Percentiles rank a stretch among this genome's conserved stretches.
These are phyloP conservation scores for Andrena haemorrhoa DNA, from an alignment of 2,888 invertebrate genomes.

Conservation along the genomic window DNA sequence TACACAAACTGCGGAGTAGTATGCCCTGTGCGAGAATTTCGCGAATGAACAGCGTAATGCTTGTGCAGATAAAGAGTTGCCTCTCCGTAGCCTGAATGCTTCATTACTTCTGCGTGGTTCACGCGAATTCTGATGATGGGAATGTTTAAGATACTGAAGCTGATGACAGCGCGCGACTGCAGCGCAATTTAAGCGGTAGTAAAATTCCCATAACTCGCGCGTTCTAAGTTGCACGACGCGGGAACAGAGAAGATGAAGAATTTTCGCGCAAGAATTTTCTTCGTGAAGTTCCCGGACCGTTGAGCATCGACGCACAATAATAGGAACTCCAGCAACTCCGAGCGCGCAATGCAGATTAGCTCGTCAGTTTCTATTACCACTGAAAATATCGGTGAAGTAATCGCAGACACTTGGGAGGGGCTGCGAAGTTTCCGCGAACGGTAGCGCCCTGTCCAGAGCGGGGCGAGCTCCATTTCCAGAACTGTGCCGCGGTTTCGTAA, in stretches of 20 bases:
- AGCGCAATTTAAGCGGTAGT: too few relatives aligned
- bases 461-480: conserved; percentile 41
- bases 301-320: not conserved
- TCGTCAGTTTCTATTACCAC: not conserved
- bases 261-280: not conserved
- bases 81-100: not conserved
- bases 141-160: not conserved
- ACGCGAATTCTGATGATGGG: not conserved
- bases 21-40: conserved; percentile 19
- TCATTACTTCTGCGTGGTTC: not conserved
- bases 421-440: conserved; percentile 3
- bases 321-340: too few relatives aligned
- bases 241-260: not conserved
- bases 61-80: not conserved
- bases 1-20: not conserved
- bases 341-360: too few relatives aligned
- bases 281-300: not conserved
- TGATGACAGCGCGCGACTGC: too few relatives aligned
- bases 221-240: too few relatives aligned
- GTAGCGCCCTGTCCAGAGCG: not conserved
- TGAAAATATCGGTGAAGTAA: not conserved
- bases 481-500: conserved; percentile 46
- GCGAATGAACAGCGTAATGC: not conserved
- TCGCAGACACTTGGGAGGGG: not conserved
- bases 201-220: too few relatives aligned